These are phyloP conservation scores for Chelonus formosanus DNA, from an alignment of 2,888 invertebrate genomes.

Conservation along the genomic window DNA sequence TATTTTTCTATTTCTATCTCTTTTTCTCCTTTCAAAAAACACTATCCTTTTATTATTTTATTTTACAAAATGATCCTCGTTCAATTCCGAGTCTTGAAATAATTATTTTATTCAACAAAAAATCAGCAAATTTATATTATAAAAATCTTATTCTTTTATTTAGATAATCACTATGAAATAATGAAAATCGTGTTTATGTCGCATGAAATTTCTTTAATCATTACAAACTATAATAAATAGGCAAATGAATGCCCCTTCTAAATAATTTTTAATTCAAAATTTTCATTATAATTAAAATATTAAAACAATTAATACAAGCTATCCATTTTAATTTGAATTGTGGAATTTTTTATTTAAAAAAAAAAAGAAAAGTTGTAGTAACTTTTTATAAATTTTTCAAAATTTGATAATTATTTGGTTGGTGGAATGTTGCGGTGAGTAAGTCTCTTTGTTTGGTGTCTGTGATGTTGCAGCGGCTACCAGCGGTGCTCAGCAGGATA, in stretches of 20 bases:
- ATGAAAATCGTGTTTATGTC: no score
- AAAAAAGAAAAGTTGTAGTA: slow-evolving; percentile 33
- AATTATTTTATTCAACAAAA: no score
- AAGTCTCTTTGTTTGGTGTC: slow-evolving; percentile 66
- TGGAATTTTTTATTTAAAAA: no score
- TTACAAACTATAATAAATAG: no score
- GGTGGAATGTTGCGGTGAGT: slow-evolving; percentile 63
- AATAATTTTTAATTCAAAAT: no score
- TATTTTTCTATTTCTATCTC: slow-evolving; percentile 34
- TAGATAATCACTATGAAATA: no score
- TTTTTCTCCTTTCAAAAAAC: slow-evolving; percentile 23
- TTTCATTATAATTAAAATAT: background rate
- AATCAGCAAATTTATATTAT: no score
- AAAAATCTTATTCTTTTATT: no score
- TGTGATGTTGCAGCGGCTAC: slow-evolving; percentile 83
- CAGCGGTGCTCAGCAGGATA: slow-evolving; percentile 95
- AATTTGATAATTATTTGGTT: slow-evolving; percentile 50
- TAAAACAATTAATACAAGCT: background rate
- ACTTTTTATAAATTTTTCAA: slow-evolving; percentile 51
- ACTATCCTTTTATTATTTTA: slow-evolving; percentile 14
- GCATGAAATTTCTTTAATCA: no score
- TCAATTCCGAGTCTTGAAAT: slow-evolving; percentile 1
- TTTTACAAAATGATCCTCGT: slow-evolving; percentile 19
- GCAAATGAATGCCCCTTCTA: no score
- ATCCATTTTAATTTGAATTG: background rate